Percentiles rank a stretch among this genome's conserved stretches.
These are phyloP conservation scores for Drosophila colorata DNA, from an alignment of 2,888 invertebrate species.

Conservation along the genomic window DNA sequence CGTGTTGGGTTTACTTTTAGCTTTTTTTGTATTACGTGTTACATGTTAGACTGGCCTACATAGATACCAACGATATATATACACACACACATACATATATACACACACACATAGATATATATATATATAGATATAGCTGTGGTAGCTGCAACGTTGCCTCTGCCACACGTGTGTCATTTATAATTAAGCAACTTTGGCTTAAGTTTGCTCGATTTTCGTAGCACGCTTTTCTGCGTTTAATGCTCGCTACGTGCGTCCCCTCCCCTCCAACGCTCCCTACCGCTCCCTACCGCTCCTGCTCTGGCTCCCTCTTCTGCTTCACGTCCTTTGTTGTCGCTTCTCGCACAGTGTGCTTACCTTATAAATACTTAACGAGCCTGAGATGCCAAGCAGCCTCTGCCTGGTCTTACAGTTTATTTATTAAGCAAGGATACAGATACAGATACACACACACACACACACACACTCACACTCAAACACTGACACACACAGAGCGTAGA, in stretches of 20 bases:
- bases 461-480: not conserved
- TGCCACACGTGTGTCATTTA: conserved; percentile 78
- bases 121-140: conserved; percentile 32
- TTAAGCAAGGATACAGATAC: conserved; percentile 70
- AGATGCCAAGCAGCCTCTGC: conserved; percentile 46
- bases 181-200: conserved; percentile 77
- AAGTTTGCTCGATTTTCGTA: conserved; percentile 65
- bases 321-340: conserved; percentile 31
- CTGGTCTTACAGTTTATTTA: conserved; percentile 73
- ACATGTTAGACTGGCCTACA: conserved; percentile 60
- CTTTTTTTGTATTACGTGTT: conserved; percentile 28
- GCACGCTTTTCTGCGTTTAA: conserved; percentile 73
- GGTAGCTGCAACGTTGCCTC: conserved; percentile 32
- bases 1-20: conserved; percentile 58
- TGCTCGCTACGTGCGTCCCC: conserved; percentile 58
- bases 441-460: conserved; percentile 22
- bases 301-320: not conserved
- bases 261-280: not conserved
- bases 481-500: conserved; percentile 9
- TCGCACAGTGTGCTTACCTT: conserved; percentile 60
- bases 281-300: too few relatives aligned
- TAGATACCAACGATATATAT: conserved; percentile 56
- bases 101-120: not conserved
- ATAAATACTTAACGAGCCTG: conserved; percentile 78
- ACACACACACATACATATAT: conserved; percentile 5